Base-by-base conservation (phyloP, 2,888 invertebrate genomes). In the Anoplius nigerrimus region DNA sequence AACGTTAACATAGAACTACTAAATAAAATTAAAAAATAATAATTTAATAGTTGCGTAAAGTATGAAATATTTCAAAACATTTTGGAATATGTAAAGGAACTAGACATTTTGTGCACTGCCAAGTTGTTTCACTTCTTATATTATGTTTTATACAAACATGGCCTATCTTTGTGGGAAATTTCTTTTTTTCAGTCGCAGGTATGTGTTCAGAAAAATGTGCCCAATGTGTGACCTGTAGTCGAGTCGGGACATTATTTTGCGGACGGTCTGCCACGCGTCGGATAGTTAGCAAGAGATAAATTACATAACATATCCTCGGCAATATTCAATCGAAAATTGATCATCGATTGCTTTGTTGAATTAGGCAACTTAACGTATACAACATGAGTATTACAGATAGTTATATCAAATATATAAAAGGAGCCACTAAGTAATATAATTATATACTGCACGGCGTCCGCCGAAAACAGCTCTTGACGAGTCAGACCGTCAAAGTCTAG, bases 371-470 rank as follows among this genome's bases (percentile, higher is more conserved):
- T 24, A 4, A 6, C 2, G 6, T 24, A 24, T 24, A 24, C 2
- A 6, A 24, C 24, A 62, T 54, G 63, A 46, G 65, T 52, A 60
- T 75, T 75, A 58, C 53, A 75, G n/a, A 76, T 34, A 48, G 62
- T 56, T n/a, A 73, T 66, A 52, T 75, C 66, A 51, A 73, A 55
- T 62, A 76, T 56, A 59, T 75, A 71, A 62, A 73, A 75, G 24
- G 66, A 70, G n/a, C n/a, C n/a, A n/a, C n/a, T n/a, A n/a, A n/a
- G n/a, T n/a, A n/a, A n/a, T n/a, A n/a, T n/a, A n/a, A n/a, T n/a
- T n/a, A n/a, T n/a, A n/a, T n/a, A n/a, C n/a, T n/a, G n/a, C n/a
- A n/a, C n/a, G n/a, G n/a, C n/a, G n/a, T n/a, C n/a, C n/a, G n/a
- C n/a, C n/a, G n/a, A n/a, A n/a, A n/a, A n/a, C n/a, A n/a, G n/a